Conservation (phyloP, 2,113 vertebrate species). For the Rhombomys opimus region DNA sequence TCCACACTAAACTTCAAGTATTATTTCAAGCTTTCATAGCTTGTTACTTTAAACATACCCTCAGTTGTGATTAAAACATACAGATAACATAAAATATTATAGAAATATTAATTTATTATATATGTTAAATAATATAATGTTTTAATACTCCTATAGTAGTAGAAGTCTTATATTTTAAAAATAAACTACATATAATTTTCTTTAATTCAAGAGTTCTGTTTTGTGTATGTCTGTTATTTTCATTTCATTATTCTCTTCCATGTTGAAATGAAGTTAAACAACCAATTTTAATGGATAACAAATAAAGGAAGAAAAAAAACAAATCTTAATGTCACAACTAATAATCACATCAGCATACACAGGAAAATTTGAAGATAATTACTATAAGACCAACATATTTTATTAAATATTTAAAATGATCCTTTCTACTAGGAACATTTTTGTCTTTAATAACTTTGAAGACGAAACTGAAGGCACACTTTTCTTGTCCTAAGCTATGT, state of each 20-base stretch:
- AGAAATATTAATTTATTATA: background rate
- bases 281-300: background rate
- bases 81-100: background rate
- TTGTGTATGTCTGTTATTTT: background rate
- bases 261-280: background rate
- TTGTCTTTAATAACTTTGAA: background rate
- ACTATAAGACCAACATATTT: background rate
- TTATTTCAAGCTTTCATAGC: background rate
- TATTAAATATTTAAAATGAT: background rate
- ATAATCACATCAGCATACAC: background rate
- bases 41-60: background rate
- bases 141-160: background rate
- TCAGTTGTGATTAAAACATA: background rate
- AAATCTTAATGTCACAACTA: background rate
- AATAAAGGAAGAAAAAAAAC: background rate
- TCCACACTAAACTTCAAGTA: background rate
- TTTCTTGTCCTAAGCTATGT: background rate
- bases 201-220: background rate
- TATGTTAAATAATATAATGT: background rate
- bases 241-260: background rate
- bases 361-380: background rate
- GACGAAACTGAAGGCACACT: background rate
- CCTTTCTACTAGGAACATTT: background rate
- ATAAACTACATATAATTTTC: background rate
- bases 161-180: background rate